phyloP scores from a whole-genome alignment of 2,797 vertebrate genomes.

The Arctocebus calabarensis region DNA sequence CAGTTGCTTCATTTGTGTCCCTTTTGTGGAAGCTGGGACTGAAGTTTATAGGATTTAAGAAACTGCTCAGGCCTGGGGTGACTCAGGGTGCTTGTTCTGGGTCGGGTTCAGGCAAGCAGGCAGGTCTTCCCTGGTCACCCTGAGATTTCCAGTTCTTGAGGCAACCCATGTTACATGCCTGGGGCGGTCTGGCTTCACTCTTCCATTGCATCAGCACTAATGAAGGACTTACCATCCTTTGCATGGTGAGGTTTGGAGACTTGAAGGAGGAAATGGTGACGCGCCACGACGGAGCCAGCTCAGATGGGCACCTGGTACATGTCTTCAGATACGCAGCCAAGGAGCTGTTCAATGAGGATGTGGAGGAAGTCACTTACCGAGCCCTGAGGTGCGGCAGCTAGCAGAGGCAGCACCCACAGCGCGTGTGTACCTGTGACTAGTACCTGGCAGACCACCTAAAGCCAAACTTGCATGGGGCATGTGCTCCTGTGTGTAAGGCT shows the following conservation, averaged over 20 bases:
- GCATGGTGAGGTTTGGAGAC: slow-evolving; percentile 90
- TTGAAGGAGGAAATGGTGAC: slow-evolving; percentile 86
- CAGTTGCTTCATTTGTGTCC: background rate
- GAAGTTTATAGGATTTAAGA: background rate
- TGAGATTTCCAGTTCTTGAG: background rate
- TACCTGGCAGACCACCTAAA: accelerated
- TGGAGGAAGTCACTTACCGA: slow-evolving; percentile 95
- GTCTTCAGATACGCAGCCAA: slow-evolving; percentile 96
- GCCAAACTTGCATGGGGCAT: accelerated
- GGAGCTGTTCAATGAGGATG: slow-evolving; percentile 94
- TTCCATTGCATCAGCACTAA: no score
- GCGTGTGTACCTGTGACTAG: background rate
- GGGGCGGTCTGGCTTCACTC: no score
- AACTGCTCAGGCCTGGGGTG: no score
- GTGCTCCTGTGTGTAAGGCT: accelerated
- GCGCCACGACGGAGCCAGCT: slow-evolving; percentile 92
- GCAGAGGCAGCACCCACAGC: background rate
- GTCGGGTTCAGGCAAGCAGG: background rate
- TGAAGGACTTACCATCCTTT: background rate
- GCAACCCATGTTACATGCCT: accelerated
- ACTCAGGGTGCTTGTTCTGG: accelerated
- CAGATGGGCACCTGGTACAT: slow-evolving; percentile 96
- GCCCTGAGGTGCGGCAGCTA: slow-evolving; percentile 90
- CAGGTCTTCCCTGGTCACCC: background rate
- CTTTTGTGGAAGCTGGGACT: background rate